Conservation (phyloP, 1,140 invertebrate species). For the Drosophila nigrodunni region DNA sequence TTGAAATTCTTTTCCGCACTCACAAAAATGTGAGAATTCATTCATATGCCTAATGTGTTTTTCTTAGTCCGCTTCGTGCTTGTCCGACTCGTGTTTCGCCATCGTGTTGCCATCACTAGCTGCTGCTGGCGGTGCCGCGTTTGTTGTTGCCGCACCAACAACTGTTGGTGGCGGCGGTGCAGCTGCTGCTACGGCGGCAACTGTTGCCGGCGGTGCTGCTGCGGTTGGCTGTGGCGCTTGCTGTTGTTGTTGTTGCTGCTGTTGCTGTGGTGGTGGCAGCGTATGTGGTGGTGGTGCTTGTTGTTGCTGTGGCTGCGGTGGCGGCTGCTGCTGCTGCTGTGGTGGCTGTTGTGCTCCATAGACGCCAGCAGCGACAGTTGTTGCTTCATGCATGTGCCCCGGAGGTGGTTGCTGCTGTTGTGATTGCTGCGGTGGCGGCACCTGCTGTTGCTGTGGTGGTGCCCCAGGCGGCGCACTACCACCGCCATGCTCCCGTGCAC, state of each 20-base stretch:
- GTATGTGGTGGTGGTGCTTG: conserved; percentile 15
- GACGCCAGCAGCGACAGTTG: conserved; percentile 5
- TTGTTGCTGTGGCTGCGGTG: conserved; percentile 14
- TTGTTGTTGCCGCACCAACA: conserved; percentile 3
- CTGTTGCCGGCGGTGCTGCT: conserved; percentile 6
- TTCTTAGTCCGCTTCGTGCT: conserved; percentile 59
- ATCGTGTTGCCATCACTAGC: conserved; percentile 13
- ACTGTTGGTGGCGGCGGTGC: conserved; percentile 1
- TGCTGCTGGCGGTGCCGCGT: conserved; percentile 16
- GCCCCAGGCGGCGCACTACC: conserved; percentile 81
- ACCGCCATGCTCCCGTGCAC: conserved; percentile 24
- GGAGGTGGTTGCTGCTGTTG: conserved; percentile 29
- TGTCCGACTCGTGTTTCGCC: conserved; percentile 56
- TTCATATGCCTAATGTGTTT: background rate
- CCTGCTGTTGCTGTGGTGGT: conserved; percentile 62
- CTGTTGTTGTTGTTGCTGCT: conserved; percentile 6
- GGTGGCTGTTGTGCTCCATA: conserved; percentile 11
- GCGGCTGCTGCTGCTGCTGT: conserved; percentile 4
- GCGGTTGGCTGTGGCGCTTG: background rate
- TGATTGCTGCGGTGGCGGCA: conserved; percentile 40
- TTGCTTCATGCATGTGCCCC: conserved; percentile 30
- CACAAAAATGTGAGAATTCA: background rate
- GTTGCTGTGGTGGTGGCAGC: conserved; percentile 13
- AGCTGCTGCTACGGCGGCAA: conserved; percentile 10
- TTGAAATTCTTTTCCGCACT: background rate